These are phyloP conservation scores for Triplophysa bombifrons DNA, from an alignment of 2,797 vertebrate species.

Conservation along the genomic window DNA sequence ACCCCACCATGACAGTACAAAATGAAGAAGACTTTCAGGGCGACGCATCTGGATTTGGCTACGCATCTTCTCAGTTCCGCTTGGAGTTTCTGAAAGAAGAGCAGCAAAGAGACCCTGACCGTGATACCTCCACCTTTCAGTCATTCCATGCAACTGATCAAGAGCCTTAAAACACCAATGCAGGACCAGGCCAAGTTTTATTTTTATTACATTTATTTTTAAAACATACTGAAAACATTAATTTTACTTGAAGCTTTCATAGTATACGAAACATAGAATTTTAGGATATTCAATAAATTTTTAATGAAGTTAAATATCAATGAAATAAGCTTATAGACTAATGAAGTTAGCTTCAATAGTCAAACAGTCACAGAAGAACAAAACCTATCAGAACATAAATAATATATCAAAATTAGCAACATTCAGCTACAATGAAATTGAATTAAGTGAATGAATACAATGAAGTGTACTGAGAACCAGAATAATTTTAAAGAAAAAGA, in stretches of 20 bases:
- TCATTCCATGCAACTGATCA: slow-evolving; percentile 49
- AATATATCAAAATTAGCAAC: not conserved
- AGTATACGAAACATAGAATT: not conserved
- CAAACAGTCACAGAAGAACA: not conserved
- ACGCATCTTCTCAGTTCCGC: slow-evolving; percentile 65
- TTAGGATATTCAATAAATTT: not conserved
- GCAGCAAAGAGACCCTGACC: slow-evolving; percentile 48
- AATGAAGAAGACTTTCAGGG: slow-evolving; percentile 58
- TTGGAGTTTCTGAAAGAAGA: slow-evolving; percentile 73
- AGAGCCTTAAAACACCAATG: slow-evolving; percentile 41
- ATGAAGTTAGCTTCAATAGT: not conserved
- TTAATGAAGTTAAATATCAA: not conserved
- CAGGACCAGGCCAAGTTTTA: slow-evolving; percentile 5
- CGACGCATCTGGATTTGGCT: slow-evolving; percentile 53
- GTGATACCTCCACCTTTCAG: slow-evolving; percentile 50
- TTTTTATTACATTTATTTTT: not conserved
- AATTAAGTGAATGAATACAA: too few relatives aligned
- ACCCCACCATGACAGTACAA: slow-evolving; percentile 64
- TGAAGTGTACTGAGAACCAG: not conserved
- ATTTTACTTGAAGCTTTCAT: slow-evolving; percentile 5
- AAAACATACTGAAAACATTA: not conserved
- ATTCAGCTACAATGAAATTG: not conserved
- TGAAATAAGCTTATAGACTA: not conserved
- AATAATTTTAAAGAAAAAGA: not conserved
- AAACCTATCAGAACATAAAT: not conserved